Percentiles rank a stretch among this genome's conserved stretches.
These are phyloP conservation scores for Mesorhabditis spiculigera DNA, from an alignment of 2,888 invertebrate species.

Conservation along the genomic window DNA sequence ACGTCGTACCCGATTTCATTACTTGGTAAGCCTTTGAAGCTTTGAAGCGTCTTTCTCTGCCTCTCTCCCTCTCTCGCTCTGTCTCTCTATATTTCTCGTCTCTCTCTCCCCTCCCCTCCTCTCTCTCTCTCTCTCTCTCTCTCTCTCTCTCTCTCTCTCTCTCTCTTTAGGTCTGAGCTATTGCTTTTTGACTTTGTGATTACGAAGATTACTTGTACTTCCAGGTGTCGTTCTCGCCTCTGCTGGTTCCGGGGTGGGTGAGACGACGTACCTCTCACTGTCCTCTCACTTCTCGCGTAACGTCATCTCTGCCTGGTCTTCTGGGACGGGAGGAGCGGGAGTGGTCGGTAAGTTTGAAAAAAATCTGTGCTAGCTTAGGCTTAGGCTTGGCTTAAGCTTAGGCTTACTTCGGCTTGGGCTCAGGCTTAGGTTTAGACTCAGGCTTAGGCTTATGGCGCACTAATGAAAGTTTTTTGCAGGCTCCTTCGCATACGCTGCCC, in stretches of 20 bases:
- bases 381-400: background rate
- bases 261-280: slow-evolving; percentile 74
- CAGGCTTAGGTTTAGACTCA: background rate
- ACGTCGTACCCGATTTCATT: slow-evolving; percentile 45
- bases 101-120: too few relatives aligned
- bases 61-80: too few relatives aligned
- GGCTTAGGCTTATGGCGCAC: background rate
- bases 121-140: too few relatives aligned
- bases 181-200: too few relatives aligned
- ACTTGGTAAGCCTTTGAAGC: slow-evolving; percentile 15
- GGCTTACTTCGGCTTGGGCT: background rate
- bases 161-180: too few relatives aligned
- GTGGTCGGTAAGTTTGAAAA: slow-evolving; percentile 68
- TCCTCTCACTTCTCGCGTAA: slow-evolving; percentile 72
- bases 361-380: background rate
- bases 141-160: too few relatives aligned
- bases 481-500: slow-evolving; percentile 61
- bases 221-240: slow-evolving; percentile 73
- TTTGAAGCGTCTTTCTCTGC: too few relatives aligned
- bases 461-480: slow-evolving; percentile 13
- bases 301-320: slow-evolving; percentile 79
- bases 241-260: slow-evolving; percentile 75
- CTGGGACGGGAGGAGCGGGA: slow-evolving; percentile 77
- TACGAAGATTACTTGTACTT: too few relatives aligned
- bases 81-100: too few relatives aligned